Conservation (phyloP, 2,797 vertebrate species). For the Anableps anableps region DNA sequence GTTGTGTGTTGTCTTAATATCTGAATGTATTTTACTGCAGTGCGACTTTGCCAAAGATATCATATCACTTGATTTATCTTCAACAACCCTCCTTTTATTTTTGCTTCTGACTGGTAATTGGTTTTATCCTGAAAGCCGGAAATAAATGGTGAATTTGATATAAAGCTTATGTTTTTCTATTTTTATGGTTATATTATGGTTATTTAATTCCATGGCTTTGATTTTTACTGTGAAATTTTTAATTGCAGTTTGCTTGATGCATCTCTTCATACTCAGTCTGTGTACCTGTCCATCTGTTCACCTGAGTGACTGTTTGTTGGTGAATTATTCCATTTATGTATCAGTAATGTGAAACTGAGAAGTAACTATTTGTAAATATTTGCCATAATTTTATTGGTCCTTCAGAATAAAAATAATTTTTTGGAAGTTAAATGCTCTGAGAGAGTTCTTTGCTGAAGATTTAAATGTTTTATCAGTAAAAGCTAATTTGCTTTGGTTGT, state of each 20-base stretch:
- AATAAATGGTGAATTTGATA: constrained; percentile 90
- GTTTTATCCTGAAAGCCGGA: constrained; percentile 83
- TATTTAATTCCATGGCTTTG: constrained; percentile 76
- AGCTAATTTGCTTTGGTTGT: neutral
- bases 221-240: constrained; percentile 92
- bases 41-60: constrained; percentile 99
- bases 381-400: constrained; percentile 99
- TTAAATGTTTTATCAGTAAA: neutral
- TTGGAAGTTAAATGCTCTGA: constrained; percentile 87
- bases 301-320: constrained; percentile 97
- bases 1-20: constrained; percentile 99
- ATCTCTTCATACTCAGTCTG: constrained; percentile 91
- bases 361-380: constrained; percentile 99
- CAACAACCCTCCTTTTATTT: constrained; percentile 40
- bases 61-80: constrained; percentile 81
- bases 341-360: constrained; percentile 95
- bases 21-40: constrained; percentile 99
- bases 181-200: constrained; percentile 74
- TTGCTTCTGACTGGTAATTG: constrained; percentile 74
- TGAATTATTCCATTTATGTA: constrained; percentile 97
- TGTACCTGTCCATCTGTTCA: constrained; percentile 90
- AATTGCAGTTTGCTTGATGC: constrained; percentile 91
- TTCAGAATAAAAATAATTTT: constrained; percentile 99
- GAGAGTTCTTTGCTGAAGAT: constrained; percentile 45
- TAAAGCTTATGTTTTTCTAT: constrained; percentile 77